phyloP scores from a whole-genome alignment of 2,113 vertebrate species.

The Oenanthe melanoleuca region DNA sequence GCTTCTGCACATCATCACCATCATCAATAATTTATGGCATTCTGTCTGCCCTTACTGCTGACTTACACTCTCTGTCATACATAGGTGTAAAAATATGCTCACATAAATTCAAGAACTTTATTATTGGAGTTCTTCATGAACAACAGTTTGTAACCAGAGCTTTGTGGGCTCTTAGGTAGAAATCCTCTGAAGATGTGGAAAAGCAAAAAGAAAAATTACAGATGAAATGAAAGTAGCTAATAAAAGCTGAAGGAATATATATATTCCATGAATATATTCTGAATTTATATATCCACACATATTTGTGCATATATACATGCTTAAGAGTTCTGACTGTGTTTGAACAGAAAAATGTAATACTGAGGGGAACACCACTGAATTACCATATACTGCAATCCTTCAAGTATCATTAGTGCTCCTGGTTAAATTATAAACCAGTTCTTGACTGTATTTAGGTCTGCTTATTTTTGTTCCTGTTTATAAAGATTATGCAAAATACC shows the following conservation, averaged over 20 bases:
- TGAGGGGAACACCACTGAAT: background rate
- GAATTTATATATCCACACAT: background rate
- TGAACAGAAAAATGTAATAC: background rate
- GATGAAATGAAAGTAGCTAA: background rate
- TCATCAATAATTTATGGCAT: background rate
- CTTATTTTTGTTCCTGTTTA: background rate
- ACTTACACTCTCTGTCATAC: background rate
- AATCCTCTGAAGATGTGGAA: background rate
- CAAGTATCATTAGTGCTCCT: background rate
- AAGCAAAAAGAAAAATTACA: background rate
- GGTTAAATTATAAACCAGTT: background rate
- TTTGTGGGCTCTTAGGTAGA: background rate
- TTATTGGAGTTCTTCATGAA: background rate
- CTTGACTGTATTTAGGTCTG: background rate
- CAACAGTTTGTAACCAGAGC: background rate
- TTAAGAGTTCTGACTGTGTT: background rate
- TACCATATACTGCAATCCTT: background rate
- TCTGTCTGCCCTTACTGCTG: background rate
- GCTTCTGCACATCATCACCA: background rate
- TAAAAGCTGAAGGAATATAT: background rate
- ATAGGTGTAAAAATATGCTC: background rate
- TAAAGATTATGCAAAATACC: background rate
- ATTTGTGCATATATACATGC: background rate
- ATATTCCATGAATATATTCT: background rate
- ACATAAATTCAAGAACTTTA: background rate